These are phyloP conservation scores for Hyaena hyaena DNA, from an alignment of 2,113 vertebrate species.

Conservation along the genomic window DNA sequence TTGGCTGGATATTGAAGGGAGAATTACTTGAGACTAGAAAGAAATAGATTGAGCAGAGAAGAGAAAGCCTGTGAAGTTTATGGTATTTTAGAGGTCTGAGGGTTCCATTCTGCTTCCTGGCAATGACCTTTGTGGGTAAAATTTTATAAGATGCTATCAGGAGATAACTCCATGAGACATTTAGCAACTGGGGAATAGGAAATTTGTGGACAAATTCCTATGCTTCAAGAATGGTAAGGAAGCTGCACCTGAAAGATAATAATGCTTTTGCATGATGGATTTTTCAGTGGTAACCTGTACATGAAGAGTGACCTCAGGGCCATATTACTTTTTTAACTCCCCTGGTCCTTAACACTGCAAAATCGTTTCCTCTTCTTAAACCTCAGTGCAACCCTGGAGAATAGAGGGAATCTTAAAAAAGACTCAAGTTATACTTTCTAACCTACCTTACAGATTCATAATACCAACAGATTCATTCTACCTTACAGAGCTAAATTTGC, in stretches of 20 bases:
- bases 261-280: neutral
- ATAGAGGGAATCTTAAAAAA: neutral
- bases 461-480: neutral
- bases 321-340: neutral
- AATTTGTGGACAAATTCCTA: neutral
- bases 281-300: neutral
- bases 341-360: neutral
- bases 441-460: neutral
- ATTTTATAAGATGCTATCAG: neutral
- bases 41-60: neutral
- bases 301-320: neutral
- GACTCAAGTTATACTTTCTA: neutral
- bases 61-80: neutral
- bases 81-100: neutral
- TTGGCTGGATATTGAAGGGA: slow-evolving; percentile 30
- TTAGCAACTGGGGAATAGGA: neutral
- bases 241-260: neutral
- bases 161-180: neutral
- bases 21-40: neutral
- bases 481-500: neutral
- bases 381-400: neutral
- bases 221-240: neutral
- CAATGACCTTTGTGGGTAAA: neutral
- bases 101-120: neutral
- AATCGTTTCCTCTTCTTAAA: neutral